phyloP scores from a whole-genome alignment of 2,797 vertebrate genomes.

The Paramormyrops hopkinsi region DNA sequence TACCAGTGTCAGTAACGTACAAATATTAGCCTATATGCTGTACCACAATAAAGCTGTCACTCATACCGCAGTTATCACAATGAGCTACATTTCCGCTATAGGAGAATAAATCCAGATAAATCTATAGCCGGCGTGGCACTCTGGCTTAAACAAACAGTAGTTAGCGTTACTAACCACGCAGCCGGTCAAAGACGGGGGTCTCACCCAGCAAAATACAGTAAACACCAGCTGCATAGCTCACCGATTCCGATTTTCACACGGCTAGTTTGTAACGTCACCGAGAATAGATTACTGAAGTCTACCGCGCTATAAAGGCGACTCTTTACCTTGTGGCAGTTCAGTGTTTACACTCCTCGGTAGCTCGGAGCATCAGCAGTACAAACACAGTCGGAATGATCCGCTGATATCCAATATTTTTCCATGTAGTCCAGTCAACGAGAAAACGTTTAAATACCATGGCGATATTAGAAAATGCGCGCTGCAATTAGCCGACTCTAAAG shows the following conservation, averaged over 20 bases:
- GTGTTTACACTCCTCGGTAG: slow-evolving; percentile 18
- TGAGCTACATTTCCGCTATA: neutral
- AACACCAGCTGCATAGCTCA: neutral
- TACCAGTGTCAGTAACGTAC: neutral
- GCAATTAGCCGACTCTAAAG: neutral
- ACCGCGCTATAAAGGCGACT: neutral
- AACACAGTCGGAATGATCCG: neutral
- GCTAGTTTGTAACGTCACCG: neutral
- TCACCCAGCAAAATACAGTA: too few species aligned
- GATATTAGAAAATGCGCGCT: neutral
- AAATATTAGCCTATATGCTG: neutral
- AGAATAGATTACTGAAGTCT: neutral
- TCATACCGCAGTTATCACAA: neutral
- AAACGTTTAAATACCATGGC: neutral
- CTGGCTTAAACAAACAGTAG: neutral
- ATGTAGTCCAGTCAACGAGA: neutral
- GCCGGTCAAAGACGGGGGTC: neutral
- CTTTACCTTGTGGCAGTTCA: slow-evolving; percentile 17
- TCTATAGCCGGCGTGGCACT: neutral
- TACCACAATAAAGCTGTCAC: neutral
- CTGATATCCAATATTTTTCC: slow-evolving; percentile 14
- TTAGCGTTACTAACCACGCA: neutral
- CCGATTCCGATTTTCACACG: neutral
- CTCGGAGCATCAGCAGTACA: neutral
- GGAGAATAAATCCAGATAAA: neutral